Evolutionary conservation across 2,888 invertebrate species (phyloP), one percentile per base, ranked within the genome.

Genomic region (Venusia cambrica): DNA sequence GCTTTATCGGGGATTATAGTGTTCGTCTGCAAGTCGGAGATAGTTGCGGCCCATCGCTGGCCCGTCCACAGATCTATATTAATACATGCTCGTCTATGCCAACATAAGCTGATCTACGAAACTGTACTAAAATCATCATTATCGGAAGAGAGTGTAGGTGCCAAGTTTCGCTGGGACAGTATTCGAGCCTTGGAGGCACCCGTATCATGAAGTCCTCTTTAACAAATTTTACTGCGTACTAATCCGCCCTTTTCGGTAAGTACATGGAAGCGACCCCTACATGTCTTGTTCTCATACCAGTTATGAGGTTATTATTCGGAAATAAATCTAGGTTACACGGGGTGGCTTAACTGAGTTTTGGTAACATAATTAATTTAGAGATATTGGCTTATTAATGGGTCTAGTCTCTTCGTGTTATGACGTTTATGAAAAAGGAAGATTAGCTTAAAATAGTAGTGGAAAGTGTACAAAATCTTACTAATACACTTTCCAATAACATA

Each of bases 1-100:
- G 88, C 84, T 85, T 88, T 88, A 88, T 88, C 88, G 80, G 76
- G 87, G 87, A 88, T 88, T 87, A 88, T 88, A 87, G 88, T 88
- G 83, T 77, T 78, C 81, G 79, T 79, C 85, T 87, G 87, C 75
- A 68, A 76, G 60, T 66, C 62, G 68, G 73, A 87, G 87, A 87
- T 87, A 87, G 87, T 87, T 85, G 75, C 60, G 72, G 70, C 57
- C 62, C 62, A 45, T 41, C 56, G 62, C 65, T 59, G 60, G 64
- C 56, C 73, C 65, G 66, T 73, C 74, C 75, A 62, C 62, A 64
- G 58, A 63, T 65, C 58, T 56, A 59, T 68, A 67, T 66, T 69
- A 70, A 63, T 74, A 73, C 66, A 63, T 65, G 66, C 59, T 57
- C 55, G 50, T 35, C 35, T 22, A 34, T 17, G 56, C 78, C 70